Conservation (phyloP, 2,888 invertebrate genomes). For the Thymelicus sylvestris region DNA sequence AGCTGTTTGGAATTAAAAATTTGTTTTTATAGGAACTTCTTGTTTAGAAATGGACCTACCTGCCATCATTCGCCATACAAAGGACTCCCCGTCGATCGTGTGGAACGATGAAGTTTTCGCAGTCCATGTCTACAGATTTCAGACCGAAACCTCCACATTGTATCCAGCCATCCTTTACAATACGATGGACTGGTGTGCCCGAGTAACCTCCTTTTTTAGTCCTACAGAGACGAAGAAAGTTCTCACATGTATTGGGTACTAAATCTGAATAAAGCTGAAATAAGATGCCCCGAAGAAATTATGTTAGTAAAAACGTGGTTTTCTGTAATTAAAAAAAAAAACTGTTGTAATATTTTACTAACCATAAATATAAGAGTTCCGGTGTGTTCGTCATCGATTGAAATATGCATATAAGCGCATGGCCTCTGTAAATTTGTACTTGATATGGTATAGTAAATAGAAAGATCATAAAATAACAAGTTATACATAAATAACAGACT, state of each 20-base stretch:
- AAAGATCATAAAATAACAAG: too few relatives aligned
- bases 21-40: too few relatives aligned
- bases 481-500: constrained; percentile 44
- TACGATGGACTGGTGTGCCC: constrained; percentile 86
- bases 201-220: constrained; percentile 75
- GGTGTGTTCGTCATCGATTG: constrained; percentile 67
- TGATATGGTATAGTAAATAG: neutral
- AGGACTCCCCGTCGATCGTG: constrained; percentile 88
- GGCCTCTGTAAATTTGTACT: constrained; percentile 77
- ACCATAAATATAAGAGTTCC: constrained; percentile 86
- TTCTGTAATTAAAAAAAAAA: neutral
- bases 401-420: constrained; percentile 82
- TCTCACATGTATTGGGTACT: constrained; percentile 83
- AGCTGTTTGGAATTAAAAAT: too few relatives aligned
- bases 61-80: constrained; percentile 89
- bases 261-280: constrained; percentile 85
- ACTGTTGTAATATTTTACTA: constrained; percentile 44
- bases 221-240: constrained; percentile 84
- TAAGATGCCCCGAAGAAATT: neutral
- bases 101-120: constrained; percentile 88
- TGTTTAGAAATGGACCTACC: constrained; percentile 49
- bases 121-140: constrained; percentile 71
- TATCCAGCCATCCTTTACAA: constrained; percentile 89
- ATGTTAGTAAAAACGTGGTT: too few relatives aligned
- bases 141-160: constrained; percentile 86